Evolutionary conservation across 53 echinoderm and acorn worm species (phyloP), one percentile per base, ranked within the genome.

Genomic region (Echinometra lucunter): DNA sequence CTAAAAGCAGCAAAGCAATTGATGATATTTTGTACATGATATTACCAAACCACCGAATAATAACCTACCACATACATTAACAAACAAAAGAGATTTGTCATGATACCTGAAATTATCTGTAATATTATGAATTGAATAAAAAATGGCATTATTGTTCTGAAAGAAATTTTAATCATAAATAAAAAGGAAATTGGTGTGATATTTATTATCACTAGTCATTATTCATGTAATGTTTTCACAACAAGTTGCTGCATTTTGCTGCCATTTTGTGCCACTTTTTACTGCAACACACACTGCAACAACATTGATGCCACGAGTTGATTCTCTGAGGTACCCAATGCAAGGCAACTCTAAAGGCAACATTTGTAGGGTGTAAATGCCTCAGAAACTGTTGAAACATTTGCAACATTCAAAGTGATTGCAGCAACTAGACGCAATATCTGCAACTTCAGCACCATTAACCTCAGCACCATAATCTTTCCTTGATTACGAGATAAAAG

Each of bases 271-370:
- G 85, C 85, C 49, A 85, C 10, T n/a, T 12, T n/a, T 1, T 28
- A 85, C 85, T 85, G 85, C 85, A 45, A 85, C 85, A 85, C 12
- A 28, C 49, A 2, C 27, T 85, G 85, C 85, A 85, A 85, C 85
- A 40, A 38, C 38, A 30, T 78, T 40, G 78, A 78, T 40, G 42
- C 78, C 42, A 78, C 38, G 19, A 35, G 78, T 38, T 19, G 19
- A 40, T 18, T 69, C 28, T 30, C 69, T 11, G 30, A 7, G 34
- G 12, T n/a, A 28, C 30, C 11, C 45, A 85, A 85, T 11, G 85
- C 27, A 85, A n/a, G 85, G 13, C n/a, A 49, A 85, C 69, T 19
- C 42, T 45, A 5, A 85, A 2, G 2, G 53, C 27, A 85, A n/a
- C 49, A 45, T 81, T 23, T 17, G 19, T 44, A 53, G 5, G 53